A percentile compares a stretch with the other conserved stretches of the same genome.
Evolutionary conservation across 2,888 invertebrate genomes (phyloP).

Genomic region (Platerodrilus igneus): DNA sequence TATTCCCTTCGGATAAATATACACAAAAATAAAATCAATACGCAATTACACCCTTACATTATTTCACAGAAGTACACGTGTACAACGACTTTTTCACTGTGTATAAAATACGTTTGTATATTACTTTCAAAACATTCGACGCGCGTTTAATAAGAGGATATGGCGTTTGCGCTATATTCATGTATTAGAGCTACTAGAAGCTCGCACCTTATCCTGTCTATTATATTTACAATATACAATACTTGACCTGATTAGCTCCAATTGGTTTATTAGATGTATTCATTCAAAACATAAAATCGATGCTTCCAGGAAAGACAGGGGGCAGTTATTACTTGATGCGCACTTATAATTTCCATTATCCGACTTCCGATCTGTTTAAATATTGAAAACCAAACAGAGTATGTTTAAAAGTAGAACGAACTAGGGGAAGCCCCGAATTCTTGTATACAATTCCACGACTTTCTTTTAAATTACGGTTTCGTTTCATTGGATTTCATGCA

Average conservation of each 20-base stretch:
- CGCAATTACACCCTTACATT: constrained; percentile 4
- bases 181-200: not conserved
- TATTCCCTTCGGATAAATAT: no score
- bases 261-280: constrained; percentile 14
- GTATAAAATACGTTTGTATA: constrained; percentile 13
- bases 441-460: no score
- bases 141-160: constrained; percentile 16
- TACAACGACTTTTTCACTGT: constrained; percentile 13
- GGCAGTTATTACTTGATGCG: no score
- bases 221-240: constrained; percentile 26
- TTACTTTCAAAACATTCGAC: constrained; percentile 12
- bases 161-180: constrained; percentile 19
- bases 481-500: no score
- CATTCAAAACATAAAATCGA: constrained; percentile 20
- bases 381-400: no score
- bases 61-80: constrained; percentile 12
- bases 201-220: constrained; percentile 14
- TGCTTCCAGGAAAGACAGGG: not conserved
- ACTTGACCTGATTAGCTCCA: constrained; percentile 21
- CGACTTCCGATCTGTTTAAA: no score
- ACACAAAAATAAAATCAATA: constrained; percentile 9
- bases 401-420: no score
- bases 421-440: no score
- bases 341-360: no score
- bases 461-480: no score